Evolutionary conservation across 2,797 vertebrate species (phyloP).

Genomic region (Corythornis leucogaster): DNA sequence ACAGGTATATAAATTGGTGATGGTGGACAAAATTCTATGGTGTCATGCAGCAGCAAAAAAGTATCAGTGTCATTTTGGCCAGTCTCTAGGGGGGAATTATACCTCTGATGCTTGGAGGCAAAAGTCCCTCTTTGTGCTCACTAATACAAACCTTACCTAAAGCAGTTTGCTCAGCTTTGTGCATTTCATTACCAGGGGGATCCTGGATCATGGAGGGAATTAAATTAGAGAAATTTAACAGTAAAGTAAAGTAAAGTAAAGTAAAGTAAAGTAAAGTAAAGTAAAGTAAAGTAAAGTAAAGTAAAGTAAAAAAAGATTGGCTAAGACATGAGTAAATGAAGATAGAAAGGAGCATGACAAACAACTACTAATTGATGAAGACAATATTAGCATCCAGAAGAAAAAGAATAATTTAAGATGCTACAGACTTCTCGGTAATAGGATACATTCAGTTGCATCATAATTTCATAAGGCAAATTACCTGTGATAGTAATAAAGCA

Average conservation of each 20-base stretch:
- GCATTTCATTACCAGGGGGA: neutral
- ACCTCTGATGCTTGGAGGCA: neutral
- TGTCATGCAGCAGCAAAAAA: neutral
- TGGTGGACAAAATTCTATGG: neutral
- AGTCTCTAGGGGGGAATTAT: neutral
- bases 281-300: too few species aligned
- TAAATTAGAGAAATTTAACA: neutral
- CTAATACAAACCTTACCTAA: neutral
- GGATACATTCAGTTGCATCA: neutral
- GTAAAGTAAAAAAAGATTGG: neutral
- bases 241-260: neutral
- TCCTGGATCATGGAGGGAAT: neutral
- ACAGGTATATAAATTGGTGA: neutral
- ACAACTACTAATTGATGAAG: neutral
- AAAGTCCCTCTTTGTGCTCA: neutral
- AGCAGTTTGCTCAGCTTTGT: neutral
- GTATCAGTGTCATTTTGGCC: neutral
- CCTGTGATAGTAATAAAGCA: constrained; percentile 9
- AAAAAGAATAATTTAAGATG: neutral
- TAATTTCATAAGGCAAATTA: constrained; percentile 6
- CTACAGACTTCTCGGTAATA: neutral
- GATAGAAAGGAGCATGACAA: neutral
- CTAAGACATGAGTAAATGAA: neutral
- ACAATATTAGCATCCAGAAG: neutral
- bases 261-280: too few species aligned